phyloP scores from a whole-genome alignment of 2,797 vertebrate species.

The Peromyscus attwateri region DNA sequence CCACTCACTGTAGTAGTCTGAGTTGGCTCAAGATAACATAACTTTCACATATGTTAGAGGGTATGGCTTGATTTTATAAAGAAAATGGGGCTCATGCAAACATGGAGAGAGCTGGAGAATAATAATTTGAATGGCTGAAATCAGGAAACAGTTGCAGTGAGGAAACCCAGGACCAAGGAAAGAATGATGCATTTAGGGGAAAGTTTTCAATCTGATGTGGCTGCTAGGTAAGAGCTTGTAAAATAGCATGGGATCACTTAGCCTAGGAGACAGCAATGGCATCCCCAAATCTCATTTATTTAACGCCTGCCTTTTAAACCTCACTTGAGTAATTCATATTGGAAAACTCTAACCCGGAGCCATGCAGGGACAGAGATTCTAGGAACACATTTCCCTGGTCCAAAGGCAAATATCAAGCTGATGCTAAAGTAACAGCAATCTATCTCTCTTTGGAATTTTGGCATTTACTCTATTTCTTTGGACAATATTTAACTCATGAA shows the following conservation, averaged over 20 bases:
- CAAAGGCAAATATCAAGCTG: not conserved
- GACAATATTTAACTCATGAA: not conserved
- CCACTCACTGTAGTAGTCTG: not conserved
- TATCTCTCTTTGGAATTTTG: not conserved
- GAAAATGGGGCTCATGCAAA: not conserved
- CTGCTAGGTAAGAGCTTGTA: not conserved
- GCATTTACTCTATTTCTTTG: not conserved
- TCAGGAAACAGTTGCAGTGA: not conserved
- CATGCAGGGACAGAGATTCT: not conserved
- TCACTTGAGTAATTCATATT: not conserved
- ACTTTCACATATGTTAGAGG: not conserved
- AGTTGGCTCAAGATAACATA: slow-evolving; percentile 32
- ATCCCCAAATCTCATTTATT: not conserved
- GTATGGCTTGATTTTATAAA: not conserved
- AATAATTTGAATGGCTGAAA: not conserved
- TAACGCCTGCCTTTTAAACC: slow-evolving; percentile 10
- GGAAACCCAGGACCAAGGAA: not conserved
- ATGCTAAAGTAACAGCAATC: not conserved
- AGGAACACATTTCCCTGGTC: not conserved
- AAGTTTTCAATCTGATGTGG: not conserved
- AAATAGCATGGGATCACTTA: not conserved
- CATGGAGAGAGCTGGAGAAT: not conserved
- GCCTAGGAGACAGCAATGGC: no score
- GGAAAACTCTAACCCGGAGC: slow-evolving; percentile 17
- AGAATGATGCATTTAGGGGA: not conserved